Evolutionary conservation across 2,113 vertebrate species (phyloP), one percentile per base, ranked within the genome.

Genomic region (Heliornis fulica): DNA sequence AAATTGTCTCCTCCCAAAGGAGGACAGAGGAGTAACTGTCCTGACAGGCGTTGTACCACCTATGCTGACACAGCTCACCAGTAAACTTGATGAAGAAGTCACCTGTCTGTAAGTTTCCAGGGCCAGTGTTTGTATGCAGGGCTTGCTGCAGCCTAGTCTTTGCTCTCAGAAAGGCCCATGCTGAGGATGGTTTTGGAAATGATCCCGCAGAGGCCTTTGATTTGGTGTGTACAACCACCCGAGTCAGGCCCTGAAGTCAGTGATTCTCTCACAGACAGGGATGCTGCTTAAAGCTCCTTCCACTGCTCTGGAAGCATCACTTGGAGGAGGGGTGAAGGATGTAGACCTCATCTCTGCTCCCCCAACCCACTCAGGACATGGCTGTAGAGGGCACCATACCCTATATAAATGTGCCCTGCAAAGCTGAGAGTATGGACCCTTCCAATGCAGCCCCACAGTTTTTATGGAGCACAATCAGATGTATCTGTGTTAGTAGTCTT

Each of bases 21-120:
- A 46, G 23, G 34, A 36, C 1, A 31, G 50, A 68, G 14, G 13
- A 1, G 11, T 22, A n/a, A 19, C 31, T 31, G 8, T 31, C 21
- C n/a, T 1, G 1, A 31, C 3, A 20, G 9, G 7, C 36, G 36
- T 4, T 9, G 32, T 8, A 45, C 4, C 1, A 2, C 15, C 18
- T 1, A 2, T 69, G 41, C 9, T 40, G 50, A 45, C 59, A 16
- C 28, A 81, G 31, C 11, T 10, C 2, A 2, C 2, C 23, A 46
- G 60, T 26, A 66, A 87, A 68, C 15, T 43, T 2, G 1, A 14
- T 34, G 43, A 66, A 83, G 28, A 51, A 41, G 11, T 29, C 45
- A 41, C 8, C n/a, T 2, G 9, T 53, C 28, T 60, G 0, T 10
- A 61, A n/a, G 2, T 41, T 83, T 70, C 53, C 22, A 66, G 22